These are phyloP conservation scores for Platalea minor DNA, from an alignment of 2,797 vertebrate genomes.

Conservation along the genomic window DNA sequence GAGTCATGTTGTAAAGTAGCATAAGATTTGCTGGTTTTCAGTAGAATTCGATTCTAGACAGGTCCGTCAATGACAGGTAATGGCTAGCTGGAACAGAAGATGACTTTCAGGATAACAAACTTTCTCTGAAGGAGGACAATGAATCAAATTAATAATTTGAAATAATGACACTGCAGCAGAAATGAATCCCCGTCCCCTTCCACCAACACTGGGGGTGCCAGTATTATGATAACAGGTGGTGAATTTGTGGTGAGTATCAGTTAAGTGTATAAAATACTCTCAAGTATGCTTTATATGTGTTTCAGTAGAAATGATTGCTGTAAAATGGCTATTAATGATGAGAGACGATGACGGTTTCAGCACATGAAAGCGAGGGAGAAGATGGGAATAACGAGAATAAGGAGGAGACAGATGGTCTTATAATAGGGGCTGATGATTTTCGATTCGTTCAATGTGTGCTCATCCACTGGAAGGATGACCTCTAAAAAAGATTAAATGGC, in stretches of 20 bases:
- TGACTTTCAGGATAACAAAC: neutral
- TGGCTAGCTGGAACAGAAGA: neutral
- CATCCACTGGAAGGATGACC: neutral
- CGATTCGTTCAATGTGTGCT: neutral
- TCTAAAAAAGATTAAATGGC: neutral
- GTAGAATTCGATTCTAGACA: neutral
- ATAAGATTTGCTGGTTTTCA: neutral
- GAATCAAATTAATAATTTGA: neutral
- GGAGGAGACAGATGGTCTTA: neutral
- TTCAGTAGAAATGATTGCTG: neutral
- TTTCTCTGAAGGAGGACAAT: neutral
- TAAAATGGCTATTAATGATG: neutral
- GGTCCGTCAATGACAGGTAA: neutral
- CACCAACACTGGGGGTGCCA: neutral
- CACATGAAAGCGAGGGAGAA: neutral
- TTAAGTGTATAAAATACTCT: neutral
- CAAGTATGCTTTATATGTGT: neutral
- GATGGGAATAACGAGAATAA: neutral
- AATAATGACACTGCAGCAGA: neutral
- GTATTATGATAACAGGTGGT: neutral
- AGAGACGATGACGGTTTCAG: neutral
- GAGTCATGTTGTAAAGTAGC: neutral
- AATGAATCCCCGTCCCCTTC: neutral
- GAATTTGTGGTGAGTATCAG: neutral
- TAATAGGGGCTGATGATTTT: neutral